Percentiles rank a stretch among this genome's conserved stretches.
phyloP scores from a whole-genome alignment of 2,797 vertebrate genomes.

The Glossophaga mutica region DNA sequence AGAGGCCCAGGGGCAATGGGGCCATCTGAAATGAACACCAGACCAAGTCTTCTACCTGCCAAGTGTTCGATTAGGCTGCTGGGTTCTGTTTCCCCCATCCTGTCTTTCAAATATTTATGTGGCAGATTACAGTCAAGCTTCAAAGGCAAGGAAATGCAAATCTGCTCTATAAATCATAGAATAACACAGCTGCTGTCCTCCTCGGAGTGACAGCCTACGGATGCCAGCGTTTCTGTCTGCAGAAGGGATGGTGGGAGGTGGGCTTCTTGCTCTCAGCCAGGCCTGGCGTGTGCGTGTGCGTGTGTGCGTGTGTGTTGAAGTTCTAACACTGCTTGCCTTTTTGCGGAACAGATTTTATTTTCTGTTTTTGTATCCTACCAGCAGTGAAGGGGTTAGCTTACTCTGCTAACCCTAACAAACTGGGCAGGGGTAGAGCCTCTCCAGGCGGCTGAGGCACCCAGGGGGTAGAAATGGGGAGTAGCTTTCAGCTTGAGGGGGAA shows the following conservation, averaged over 20 bases:
- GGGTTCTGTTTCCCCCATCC: slow-evolving; percentile 71
- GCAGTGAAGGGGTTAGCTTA: neutral
- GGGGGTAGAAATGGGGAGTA: neutral
- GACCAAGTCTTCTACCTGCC: slow-evolving; percentile 63
- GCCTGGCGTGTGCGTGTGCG: neutral
- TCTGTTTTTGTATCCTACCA: neutral
- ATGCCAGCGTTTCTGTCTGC: slow-evolving; percentile 59
- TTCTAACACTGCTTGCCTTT: neutral
- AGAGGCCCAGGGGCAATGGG: slow-evolving; percentile 33
- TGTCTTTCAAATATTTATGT: slow-evolving; percentile 76
- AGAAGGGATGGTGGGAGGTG: neutral
- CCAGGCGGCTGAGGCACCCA: neutral
- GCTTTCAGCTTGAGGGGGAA: neutral
- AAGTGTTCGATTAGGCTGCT: slow-evolving; percentile 74
- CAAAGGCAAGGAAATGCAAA: slow-evolving; percentile 74
- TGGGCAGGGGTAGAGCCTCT: neutral
- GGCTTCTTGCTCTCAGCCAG: neutral
- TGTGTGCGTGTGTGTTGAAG: neutral
- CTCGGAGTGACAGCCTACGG: slow-evolving; percentile 61
- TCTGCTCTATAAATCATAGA: slow-evolving; percentile 76
- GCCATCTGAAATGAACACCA: slow-evolving; percentile 44
- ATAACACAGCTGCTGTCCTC: slow-evolving; percentile 72
- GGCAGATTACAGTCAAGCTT: slow-evolving; percentile 71
- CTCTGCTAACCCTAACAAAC: neutral
- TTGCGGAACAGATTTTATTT: slow-evolving; percentile 12